Conservation (phyloP, 2,113 vertebrate species). For the Choloepus hoffmanni region DNA sequence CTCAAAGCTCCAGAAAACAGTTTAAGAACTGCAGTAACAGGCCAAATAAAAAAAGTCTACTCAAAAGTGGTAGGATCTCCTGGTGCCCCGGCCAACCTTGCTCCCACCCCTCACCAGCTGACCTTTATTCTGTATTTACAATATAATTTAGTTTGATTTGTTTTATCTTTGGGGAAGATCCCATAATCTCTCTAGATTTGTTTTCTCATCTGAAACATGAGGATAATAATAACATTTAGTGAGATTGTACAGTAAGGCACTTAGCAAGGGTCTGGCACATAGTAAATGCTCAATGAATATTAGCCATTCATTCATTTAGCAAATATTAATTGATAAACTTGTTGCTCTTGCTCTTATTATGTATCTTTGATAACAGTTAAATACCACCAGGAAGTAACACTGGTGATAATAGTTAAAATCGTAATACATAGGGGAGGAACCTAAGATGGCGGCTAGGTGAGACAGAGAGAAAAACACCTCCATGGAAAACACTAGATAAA, state of each 20-base stretch:
- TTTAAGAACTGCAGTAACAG: too few species aligned
- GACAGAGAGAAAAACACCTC: too few species aligned
- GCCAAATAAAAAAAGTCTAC: too few species aligned
- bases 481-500: too few species aligned
- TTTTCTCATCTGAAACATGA: neutral
- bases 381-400: slow-evolving; percentile 25
- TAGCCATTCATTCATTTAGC: neutral
- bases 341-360: neutral
- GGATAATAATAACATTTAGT: neutral
- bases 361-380: neutral
- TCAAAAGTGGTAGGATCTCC: too few species aligned
- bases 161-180: neutral
- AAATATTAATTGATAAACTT: slow-evolving; percentile 12
- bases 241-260: neutral
- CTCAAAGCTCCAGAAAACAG: too few species aligned
- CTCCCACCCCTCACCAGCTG: neutral
- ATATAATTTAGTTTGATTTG: neutral
- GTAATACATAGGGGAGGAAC: neutral
- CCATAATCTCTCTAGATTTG: neutral
- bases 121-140: neutral
- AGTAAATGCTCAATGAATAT: neutral
- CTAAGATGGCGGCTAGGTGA: too few species aligned
- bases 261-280: neutral
- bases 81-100: too few species aligned
- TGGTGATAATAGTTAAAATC: slow-evolving; percentile 7